Base-by-base conservation (phyloP, 2,888 invertebrate genomes). In the Calameuta filiformis region DNA sequence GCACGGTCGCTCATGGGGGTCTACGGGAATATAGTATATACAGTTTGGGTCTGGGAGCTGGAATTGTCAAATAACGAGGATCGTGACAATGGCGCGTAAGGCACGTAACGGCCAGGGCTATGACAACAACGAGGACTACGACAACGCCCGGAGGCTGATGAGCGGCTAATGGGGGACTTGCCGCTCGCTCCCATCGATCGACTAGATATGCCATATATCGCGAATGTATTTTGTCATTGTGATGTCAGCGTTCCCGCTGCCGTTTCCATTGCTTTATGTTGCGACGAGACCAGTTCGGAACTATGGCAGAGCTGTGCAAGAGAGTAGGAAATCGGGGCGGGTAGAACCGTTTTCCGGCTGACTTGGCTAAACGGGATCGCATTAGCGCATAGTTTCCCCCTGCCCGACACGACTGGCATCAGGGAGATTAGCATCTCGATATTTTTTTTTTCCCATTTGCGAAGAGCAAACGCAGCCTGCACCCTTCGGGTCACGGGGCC, bases 311-410 rank as follows among this genome's bases (percentile, higher is more conserved):
- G 71, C 33, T 9, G 31, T 15, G 30, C 76, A 80, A 80, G 81
- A 78, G 76, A 78, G 68, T 71, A 75, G 85, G 81, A 87, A 86
- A 88, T 81, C 83, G 84, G 86, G 86, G 86, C 89, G 89, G 87
- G 88, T 88, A 30, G 89, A 87, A 88, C 89, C 91, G 90, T 89
- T 91, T 91, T 91, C 90, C 91, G 90, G 89, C 80, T 90, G 90
- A 91, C 91, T 91, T 91, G 89, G 85, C 90, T 90, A 90, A 90
- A 90, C 89, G 88, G 90, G 90, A 90, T 90, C 87, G 90, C 89
- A 90, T 90, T 90, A 90, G 89, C 88, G 86, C 89, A 85, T 87
- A 87, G 84, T 87, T 87, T 84, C 82, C 77, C 82, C 87, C 88
- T 85, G 68, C 37, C 35, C 71, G 85, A 81, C 69, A 33, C 69